A percentile compares a stretch with the other conserved stretches of the same genome.
These are phyloP conservation scores for Chloropsis hardwickii DNA, from an alignment of 2,113 vertebrate genomes.

Conservation along the genomic window DNA sequence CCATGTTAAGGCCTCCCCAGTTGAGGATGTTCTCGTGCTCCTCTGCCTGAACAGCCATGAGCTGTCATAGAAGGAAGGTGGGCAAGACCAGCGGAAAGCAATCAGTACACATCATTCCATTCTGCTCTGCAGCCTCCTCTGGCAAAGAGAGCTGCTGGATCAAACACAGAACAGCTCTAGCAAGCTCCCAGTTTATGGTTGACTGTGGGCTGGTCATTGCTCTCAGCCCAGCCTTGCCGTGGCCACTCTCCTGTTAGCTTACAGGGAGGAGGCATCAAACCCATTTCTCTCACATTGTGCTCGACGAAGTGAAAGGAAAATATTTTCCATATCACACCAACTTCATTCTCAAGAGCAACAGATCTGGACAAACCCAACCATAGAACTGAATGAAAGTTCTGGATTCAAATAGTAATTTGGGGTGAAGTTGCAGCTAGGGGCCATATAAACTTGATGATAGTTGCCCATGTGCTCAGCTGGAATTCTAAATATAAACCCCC, in stretches of 20 bases:
- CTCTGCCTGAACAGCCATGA: not conserved
- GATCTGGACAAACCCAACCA: not conserved
- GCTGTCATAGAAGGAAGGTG: not conserved
- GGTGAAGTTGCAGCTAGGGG: not conserved
- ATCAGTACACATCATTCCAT: accelerated
- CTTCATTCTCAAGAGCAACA: not conserved
- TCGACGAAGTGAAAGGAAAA: not conserved
- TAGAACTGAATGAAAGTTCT: not conserved
- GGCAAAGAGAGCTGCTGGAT: not conserved
- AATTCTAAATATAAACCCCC: not conserved
- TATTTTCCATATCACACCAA: not conserved
- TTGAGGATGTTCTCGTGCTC: accelerated
- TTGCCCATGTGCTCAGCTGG: not conserved
- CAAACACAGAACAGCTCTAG: not conserved
- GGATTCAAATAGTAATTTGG: not conserved
- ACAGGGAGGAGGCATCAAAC: not conserved
- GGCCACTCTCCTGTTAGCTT: not conserved
- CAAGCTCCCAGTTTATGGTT: not conserved
- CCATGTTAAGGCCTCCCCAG: not conserved
- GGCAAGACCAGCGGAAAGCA: not conserved
- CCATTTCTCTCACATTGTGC: not conserved
- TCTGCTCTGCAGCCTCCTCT: not conserved
- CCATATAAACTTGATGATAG: not conserved
- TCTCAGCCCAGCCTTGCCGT: not conserved
- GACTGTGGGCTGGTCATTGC: not conserved